Percentiles rank a stretch among this genome's conserved stretches.
phyloP scores from a whole-genome alignment of 1,140 invertebrate species.

The Physella acuta region DNA sequence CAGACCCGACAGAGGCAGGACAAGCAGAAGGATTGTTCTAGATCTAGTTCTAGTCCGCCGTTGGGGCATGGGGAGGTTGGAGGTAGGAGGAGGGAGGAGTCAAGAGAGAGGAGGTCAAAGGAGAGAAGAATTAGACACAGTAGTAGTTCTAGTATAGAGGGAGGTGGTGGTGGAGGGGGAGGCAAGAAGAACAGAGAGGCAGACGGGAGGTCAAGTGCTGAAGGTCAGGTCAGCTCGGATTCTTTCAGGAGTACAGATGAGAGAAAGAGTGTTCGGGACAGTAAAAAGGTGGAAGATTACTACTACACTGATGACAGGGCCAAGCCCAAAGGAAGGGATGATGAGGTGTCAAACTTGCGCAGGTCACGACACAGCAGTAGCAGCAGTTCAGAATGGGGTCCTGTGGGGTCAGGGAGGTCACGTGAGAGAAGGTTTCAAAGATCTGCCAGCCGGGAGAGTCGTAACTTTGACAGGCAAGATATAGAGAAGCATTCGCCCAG shows the following conservation, averaged over 20 bases:
- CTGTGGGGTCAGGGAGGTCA: not conserved
- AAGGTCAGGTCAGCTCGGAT: conserved; percentile 9
- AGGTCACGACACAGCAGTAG: conserved; percentile 16
- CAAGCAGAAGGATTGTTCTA: conserved; percentile 9
- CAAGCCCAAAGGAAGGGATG: conserved; percentile 1
- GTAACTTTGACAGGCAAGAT: not conserved
- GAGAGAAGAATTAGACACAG: conserved; percentile 14
- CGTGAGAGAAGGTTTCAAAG: conserved; percentile 9
- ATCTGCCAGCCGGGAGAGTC: conserved; percentile 4
- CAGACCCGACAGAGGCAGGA: conserved; percentile 5
- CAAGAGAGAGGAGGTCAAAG: conserved; percentile 1
- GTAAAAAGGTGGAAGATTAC: not conserved
- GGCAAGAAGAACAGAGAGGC: conserved; percentile 1
- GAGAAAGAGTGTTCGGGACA: not conserved
- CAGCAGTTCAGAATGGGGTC: conserved; percentile 5
- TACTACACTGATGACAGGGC: not conserved
- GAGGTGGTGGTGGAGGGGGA: not conserved
- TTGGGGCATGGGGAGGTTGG: not conserved
- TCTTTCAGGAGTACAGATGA: not conserved
- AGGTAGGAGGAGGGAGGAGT: not conserved
- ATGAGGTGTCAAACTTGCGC: not conserved
- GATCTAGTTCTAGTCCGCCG: conserved; percentile 24
- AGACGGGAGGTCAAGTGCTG: conserved; percentile 11
- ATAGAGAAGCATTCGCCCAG: conserved; percentile 1
- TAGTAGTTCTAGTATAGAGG: conserved; percentile 24